Conservation (phyloP, 2,888 invertebrate species). For the Blomia tropicalis region DNA sequence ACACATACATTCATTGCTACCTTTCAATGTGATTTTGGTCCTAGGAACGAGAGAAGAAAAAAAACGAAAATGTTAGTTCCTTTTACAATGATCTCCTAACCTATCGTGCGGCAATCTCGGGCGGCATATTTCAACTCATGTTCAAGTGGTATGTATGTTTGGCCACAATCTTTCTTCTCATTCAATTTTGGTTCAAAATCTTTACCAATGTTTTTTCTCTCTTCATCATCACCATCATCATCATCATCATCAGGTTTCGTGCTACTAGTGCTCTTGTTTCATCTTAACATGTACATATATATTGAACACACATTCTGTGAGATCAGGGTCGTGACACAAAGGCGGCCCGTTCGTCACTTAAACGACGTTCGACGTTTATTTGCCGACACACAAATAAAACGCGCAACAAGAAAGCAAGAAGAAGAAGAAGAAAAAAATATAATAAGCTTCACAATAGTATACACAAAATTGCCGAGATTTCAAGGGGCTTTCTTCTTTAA, state of each 20-base stretch:
- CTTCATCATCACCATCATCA: no score
- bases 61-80: neutral
- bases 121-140: neutral
- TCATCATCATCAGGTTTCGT: no score
- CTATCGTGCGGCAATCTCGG: no score
- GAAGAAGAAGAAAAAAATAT: neutral
- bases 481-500: neutral
- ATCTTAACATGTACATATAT: no score
- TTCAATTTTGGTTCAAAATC: no score
- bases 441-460: constrained; percentile 1
- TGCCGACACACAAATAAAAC: neutral
- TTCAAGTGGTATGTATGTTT: no score
- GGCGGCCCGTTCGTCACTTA: constrained; percentile 11
- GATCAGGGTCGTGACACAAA: constrained; percentile 17
- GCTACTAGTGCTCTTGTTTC: no score
- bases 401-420: neutral
- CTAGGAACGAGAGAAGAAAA: neutral
- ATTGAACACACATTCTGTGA: no score
- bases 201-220: no score
- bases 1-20: neutral
- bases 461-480: neutral
- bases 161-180: neutral
- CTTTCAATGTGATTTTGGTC: neutral
- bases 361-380: no score
- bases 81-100: neutral